A percentile compares a stretch with the other conserved stretches of the same genome.
Conservation (phyloP, 2,888 invertebrate species). For the Drosophila mulleri region DNA sequence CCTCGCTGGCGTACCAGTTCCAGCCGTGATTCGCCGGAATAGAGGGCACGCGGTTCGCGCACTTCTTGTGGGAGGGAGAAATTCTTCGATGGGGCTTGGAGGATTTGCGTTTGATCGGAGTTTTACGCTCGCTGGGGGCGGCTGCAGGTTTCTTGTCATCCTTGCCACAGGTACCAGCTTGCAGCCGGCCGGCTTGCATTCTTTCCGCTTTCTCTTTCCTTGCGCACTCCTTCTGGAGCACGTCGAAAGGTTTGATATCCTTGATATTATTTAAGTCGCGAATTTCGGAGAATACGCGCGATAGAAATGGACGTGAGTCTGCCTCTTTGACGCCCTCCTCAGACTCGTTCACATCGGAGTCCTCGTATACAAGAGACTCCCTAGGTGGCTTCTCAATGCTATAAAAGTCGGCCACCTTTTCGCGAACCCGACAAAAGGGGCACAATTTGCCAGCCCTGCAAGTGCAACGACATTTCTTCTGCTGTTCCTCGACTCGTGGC, state of each 20-base stretch:
- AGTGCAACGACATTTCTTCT: conserved; percentile 60
- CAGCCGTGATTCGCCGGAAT: conserved; percentile 89
- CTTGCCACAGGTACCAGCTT: background rate
- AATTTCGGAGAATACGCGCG: conserved; percentile 81
- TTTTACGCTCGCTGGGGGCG: background rate
- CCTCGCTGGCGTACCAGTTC: conserved; percentile 86
- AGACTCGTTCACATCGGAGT: conserved; percentile 53
- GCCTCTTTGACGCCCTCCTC: conserved; percentile 11
- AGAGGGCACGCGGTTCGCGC: conserved; percentile 85
- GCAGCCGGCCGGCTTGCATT: background rate
- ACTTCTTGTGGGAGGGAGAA: conserved; percentile 68
- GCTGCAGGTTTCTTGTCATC: background rate
- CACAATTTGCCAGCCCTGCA: conserved; percentile 78
- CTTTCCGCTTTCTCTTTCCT: background rate
- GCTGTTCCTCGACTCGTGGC: background rate
- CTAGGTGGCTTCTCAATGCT: conserved; percentile 17
- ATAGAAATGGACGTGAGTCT: conserved; percentile 77
- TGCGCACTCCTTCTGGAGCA: conserved; percentile 52
- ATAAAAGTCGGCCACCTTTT: conserved; percentile 73
- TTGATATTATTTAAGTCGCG: conserved; percentile 76
- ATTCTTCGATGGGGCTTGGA: background rate
- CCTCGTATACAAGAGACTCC: conserved; percentile 25
- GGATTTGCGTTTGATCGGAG: background rate
- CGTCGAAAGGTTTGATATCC: conserved; percentile 50
- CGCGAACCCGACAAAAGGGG: conserved; percentile 80